A percentile compares a stretch with the other conserved stretches of the same genome.
phyloP scores from a whole-genome alignment of 1,140 invertebrate genomes.

The Drosophila takahashii region DNA sequence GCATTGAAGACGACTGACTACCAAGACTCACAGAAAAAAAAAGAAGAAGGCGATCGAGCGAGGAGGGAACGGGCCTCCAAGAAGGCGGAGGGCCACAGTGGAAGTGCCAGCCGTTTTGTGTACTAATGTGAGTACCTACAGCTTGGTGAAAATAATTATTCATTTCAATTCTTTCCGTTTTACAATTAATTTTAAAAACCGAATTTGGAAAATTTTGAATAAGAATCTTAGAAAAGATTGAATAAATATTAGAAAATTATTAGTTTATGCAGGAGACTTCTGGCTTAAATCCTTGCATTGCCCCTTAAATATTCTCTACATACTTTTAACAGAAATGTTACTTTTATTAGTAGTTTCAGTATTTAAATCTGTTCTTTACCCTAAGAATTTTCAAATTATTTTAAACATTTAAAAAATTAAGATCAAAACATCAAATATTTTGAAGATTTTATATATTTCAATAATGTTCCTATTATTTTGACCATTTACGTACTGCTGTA shows the following conservation, averaged over 20 bases:
- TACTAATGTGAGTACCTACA: conserved; percentile 1
- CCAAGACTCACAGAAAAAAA: background rate
- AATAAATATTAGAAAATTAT: too few species aligned
- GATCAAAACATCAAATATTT: background rate
- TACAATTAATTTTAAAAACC: background rate
- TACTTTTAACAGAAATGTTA: too few species aligned
- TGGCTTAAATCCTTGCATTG: too few species aligned
- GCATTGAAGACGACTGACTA: conserved; percentile 40
- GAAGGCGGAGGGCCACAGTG: conserved; percentile 28
- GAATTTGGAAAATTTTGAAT: background rate
- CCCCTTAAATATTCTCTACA: too few species aligned
- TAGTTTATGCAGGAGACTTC: too few species aligned
- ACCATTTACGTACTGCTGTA: conserved; percentile 13
- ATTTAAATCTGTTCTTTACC: too few species aligned
- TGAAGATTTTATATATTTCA: background rate
- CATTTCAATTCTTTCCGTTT: background rate
- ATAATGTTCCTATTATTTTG: background rate
- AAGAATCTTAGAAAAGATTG: background rate
- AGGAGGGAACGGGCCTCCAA: conserved; percentile 4
- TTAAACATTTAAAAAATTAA: background rate
- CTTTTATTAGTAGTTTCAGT: too few species aligned
- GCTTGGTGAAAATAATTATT: background rate
- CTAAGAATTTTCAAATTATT: background rate
- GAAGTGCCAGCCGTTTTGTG: conserved; percentile 30
- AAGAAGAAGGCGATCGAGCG: conserved; percentile 14